Evolutionary conservation across 2,888 invertebrate species (phyloP).

Genomic region (Tridacna crocea): DNA sequence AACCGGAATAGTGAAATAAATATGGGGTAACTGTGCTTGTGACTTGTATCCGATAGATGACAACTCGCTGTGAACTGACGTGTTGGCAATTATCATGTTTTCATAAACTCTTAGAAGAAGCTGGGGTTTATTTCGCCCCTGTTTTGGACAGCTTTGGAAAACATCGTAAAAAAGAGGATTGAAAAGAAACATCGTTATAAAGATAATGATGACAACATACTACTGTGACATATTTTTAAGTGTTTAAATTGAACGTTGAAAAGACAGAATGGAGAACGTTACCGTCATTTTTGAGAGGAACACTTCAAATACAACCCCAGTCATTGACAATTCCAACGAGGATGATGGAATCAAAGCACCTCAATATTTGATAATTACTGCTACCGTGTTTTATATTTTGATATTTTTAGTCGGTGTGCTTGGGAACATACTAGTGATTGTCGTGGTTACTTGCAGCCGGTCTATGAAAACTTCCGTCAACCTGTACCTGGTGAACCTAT

Average conservation of each 20-base stretch:
- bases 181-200: too few species aligned
- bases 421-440: slow-evolving; percentile 66
- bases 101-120: too few species aligned
- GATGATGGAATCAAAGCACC: slow-evolving; percentile 46
- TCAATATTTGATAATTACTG: slow-evolving; percentile 54
- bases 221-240: too few species aligned
- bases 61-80: too few species aligned
- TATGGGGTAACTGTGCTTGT: too few species aligned
- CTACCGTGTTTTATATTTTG: slow-evolving; percentile 62
- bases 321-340: background rate
- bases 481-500: slow-evolving; percentile 67
- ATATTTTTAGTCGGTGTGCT: slow-evolving; percentile 69
- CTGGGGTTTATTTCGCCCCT: too few species aligned
- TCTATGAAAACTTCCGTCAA: slow-evolving; percentile 67
- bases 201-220: too few species aligned
- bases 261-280: background rate
- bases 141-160: too few species aligned
- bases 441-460: slow-evolving; percentile 57
- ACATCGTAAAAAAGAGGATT: too few species aligned
- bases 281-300: background rate
- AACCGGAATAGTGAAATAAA: too few species aligned
- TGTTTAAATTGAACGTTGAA: background rate
- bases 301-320: background rate
- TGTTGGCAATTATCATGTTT: too few species aligned
- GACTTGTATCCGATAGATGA: too few species aligned